Percentiles rank a stretch among this genome's conserved stretches.
These are phyloP conservation scores for Chaetogeoica ovagalla DNA, from an alignment of 2,888 invertebrate species.

Conservation along the genomic window DNA sequence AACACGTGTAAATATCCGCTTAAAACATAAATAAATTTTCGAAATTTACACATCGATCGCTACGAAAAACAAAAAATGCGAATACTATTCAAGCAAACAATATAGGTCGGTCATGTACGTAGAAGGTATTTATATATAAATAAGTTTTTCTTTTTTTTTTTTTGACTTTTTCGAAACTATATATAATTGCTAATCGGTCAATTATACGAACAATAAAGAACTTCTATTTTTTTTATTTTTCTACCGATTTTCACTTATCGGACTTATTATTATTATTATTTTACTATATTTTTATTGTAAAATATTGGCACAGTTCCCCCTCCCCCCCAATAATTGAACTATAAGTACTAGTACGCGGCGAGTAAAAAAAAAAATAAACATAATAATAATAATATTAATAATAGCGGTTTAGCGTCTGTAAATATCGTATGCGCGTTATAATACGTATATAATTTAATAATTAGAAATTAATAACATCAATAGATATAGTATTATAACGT, in stretches of 20 bases:
- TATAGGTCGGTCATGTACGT: slow-evolving; percentile 17
- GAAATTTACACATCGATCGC: not conserved
- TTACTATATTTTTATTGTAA: not conserved
- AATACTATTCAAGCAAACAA: slow-evolving; percentile 13
- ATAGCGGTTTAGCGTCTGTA: no score
- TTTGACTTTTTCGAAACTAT: slow-evolving; percentile 4
- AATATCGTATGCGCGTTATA: no score
- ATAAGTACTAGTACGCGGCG: no score
- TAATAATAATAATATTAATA: no score
- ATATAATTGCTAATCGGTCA: slow-evolving; percentile 10
- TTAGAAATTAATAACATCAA: no score
- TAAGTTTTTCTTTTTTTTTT: no score
- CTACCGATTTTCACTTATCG: no score
- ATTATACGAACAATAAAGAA: slow-evolving; percentile 21
- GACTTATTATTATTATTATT: not conserved
- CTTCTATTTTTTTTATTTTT: not conserved
- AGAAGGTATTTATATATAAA: not conserved
- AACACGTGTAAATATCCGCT: no score
- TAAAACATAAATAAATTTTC: not conserved
- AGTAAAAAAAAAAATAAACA: no score
- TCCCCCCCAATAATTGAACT: not conserved
- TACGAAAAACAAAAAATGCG: not conserved
- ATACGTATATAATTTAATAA: no score
- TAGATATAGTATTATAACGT: no score
- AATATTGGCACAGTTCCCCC: not conserved